phyloP scores from a whole-genome alignment of 1,140 invertebrate species.

The Penaeus chinensis region DNA sequence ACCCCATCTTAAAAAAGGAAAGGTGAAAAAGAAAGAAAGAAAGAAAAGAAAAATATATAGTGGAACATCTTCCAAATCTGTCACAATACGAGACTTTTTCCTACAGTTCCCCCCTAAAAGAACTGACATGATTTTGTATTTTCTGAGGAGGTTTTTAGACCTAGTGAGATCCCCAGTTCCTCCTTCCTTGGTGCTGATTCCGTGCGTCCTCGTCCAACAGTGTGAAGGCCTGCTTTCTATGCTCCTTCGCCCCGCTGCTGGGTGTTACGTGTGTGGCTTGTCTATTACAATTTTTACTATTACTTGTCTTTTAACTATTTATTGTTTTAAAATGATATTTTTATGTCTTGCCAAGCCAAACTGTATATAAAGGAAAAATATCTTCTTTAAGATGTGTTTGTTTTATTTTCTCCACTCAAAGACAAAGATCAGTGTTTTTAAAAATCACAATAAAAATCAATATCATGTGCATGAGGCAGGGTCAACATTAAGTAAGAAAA shows the following conservation, averaged over 20 bases:
- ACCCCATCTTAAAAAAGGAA: too few relatives aligned
- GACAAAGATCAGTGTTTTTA: not conserved
- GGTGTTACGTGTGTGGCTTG: constrained; percentile 2
- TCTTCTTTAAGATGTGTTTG: too few relatives aligned
- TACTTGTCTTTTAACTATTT: constrained; percentile 34
- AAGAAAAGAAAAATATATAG: too few relatives aligned
- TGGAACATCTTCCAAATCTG: too few relatives aligned
- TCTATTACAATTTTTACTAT: constrained; percentile 32
- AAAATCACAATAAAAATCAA: too few relatives aligned
- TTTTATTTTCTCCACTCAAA: constrained; percentile 16
- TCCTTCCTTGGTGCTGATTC: not conserved
- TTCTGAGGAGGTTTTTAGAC: too few relatives aligned
- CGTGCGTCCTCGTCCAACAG: not conserved
- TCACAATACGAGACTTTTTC: too few relatives aligned
- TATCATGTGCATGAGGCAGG: not conserved
- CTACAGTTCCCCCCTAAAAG: too few relatives aligned
- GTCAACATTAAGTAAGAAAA: too few relatives aligned
- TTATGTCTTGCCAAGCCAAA: constrained; percentile 45
- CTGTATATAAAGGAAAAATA: constrained; percentile 40
- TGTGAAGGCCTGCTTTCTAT: constrained; percentile 18
- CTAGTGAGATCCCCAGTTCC: not conserved
- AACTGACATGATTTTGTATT: too few relatives aligned
- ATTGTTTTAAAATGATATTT: constrained; percentile 48
- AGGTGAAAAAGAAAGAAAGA: too few relatives aligned
- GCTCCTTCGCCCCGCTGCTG: constrained; percentile 8